phyloP scores from a whole-genome alignment of 1,140 invertebrate species.

The Drosophila erecta region DNA sequence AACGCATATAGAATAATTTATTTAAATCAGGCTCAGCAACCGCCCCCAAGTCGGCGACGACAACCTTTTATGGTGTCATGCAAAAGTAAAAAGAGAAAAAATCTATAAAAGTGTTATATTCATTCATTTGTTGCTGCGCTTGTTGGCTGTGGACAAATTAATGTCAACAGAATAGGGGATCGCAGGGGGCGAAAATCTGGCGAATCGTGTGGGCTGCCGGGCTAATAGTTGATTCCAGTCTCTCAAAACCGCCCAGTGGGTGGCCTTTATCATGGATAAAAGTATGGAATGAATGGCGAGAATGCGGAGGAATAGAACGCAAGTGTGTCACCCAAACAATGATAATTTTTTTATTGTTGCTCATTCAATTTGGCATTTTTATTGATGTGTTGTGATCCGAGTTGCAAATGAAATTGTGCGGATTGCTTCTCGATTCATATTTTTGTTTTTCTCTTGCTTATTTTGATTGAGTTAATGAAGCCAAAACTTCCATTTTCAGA shows the following conservation, averaged over 20 bases:
- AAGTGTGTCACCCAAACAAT: constrained; percentile 47
- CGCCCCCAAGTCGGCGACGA: constrained; percentile 67
- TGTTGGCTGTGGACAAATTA: constrained; percentile 49
- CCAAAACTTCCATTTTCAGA: background rate
- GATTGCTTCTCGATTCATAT: constrained; percentile 14
- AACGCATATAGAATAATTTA: constrained; percentile 81
- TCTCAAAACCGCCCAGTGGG: constrained; percentile 42
- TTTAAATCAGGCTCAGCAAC: constrained; percentile 74
- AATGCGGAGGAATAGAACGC: background rate
- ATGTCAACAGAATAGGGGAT: constrained; percentile 39
- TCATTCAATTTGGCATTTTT: constrained; percentile 67
- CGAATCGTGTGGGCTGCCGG: constrained; percentile 25
- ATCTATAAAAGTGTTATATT: constrained; percentile 56
- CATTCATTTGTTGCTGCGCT: constrained; percentile 31
- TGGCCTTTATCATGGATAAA: constrained; percentile 19
- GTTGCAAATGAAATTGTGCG: constrained; percentile 43
- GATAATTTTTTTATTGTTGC: constrained; percentile 48
- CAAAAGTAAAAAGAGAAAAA: constrained; percentile 42
- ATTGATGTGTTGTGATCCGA: constrained; percentile 70
- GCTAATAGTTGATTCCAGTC: constrained; percentile 28
- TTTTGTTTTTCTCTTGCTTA: constrained; percentile 23
- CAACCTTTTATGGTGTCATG: constrained; percentile 72
- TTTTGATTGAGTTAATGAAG: constrained; percentile 39
- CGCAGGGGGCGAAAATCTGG: constrained; percentile 14
- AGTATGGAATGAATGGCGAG: constrained; percentile 1